Evolutionary conservation across 2,797 vertebrate genomes (phyloP), one percentile per base, ranked within the genome.

Genomic region (Molossus alvarezi): DNA sequence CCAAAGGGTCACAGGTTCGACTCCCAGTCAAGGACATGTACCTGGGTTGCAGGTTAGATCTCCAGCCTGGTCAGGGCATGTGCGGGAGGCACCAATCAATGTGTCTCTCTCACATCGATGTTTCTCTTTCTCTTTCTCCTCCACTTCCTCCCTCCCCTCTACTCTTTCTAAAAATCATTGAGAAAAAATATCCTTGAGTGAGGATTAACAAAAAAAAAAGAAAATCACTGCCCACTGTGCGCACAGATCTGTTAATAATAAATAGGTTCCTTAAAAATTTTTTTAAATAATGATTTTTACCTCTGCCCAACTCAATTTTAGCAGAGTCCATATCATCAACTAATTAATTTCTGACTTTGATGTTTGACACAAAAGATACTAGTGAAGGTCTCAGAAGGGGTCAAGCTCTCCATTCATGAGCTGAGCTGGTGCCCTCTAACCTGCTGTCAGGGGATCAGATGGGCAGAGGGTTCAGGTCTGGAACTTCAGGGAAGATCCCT

Each of bases 341-440:
- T 17, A 57, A 27, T 17, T 45, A 20, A 4, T 69, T 21, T 58
- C 9, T 72, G 14, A 53, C 45, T 48, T 67, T 45, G 11, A 20
- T 2, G 3, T 17, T 48, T 80, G 85, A 60, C 18, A 57, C 23
- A n/a, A 71, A 95, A 29, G 65, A 51, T 79, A 60, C 65, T 33
- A 82, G 45, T 57, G 71, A 76, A 96, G 96, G 76, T 85, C 96
- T 95, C 89, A 87, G 93, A 96, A 57, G 85, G 97, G 92, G 92
- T 72, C 93, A 97, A 97, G 96, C 95, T 92, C 95, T 96, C 33
- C 13, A 27, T 5, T 0, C 96, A 96, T 72, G 80, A 87, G 53
- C 93, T 11, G 89, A 97, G 96, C 97, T 96, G 98, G 98, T 99
- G 98, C 99, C 98, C 98, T 99, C 98, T 97, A 98, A 98, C 96